phyloP scores from a whole-genome alignment of 1,140 invertebrate genomes.

The Macrobrachium nipponense region DNA sequence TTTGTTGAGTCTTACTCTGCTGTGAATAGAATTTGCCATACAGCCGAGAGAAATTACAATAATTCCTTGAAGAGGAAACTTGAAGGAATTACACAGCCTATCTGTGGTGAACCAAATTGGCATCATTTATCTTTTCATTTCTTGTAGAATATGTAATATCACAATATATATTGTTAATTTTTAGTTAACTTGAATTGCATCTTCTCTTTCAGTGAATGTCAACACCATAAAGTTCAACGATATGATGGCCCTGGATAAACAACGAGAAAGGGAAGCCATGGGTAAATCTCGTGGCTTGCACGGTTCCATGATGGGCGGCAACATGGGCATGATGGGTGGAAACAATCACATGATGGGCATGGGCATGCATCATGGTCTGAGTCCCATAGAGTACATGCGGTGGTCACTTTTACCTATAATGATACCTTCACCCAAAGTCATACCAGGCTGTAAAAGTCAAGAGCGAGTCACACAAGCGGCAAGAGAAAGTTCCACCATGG shows the following conservation, averaged over 20 bases:
- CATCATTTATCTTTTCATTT: too few species aligned
- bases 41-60: too few species aligned
- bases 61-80: too few species aligned
- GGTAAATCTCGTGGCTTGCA: not conserved
- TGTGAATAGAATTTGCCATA: too few species aligned
- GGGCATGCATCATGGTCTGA: constrained; percentile 10
- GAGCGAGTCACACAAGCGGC: constrained; percentile 89
- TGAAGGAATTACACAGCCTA: too few species aligned
- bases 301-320: not conserved
- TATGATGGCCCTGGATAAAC: constrained; percentile 89
- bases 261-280: constrained; percentile 79
- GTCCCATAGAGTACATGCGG: constrained; percentile 31
- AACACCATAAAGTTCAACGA: constrained; percentile 88
- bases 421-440: constrained; percentile 34
- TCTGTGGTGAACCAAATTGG: too few species aligned
- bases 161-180: not conserved
- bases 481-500: constrained; percentile 84
- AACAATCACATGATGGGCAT: constrained; percentile 62
- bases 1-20: too few species aligned
- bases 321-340: not conserved
- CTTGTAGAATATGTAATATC: not conserved
- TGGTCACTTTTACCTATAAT: constrained; percentile 42
- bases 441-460: constrained; percentile 82
- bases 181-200: not conserved
- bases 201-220: constrained; percentile 80